Evolutionary conservation across 2,888 invertebrate genomes (phyloP), one percentile per base, ranked within the genome.

Genomic region (Oscheius sp.): DNA sequence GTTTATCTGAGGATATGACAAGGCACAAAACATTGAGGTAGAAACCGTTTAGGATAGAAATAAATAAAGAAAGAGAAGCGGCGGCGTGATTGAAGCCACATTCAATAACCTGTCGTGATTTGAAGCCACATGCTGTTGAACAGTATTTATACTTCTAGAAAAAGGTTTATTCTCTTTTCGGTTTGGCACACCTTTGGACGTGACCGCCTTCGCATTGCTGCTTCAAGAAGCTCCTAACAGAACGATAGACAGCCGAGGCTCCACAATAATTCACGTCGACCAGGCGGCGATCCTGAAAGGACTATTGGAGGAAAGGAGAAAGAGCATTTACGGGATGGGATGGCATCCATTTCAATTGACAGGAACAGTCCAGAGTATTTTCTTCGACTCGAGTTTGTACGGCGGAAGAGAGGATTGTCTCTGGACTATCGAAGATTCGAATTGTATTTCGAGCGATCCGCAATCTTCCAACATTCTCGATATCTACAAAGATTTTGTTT

Each of bases 291-390:
- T 69, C 69, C 69, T 69, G 37, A 27, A 68, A 50, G 17, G 8
- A 61, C 10, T 25, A 34, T 39, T 15, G 1, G 3, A 25, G n/a
- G 23, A 4, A 10, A 61, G 45, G 0, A 10, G 12, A 2, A 3
- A 12, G 27, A 25, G 15, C 42, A 17, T 45, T 65, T 53, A 65
- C 70, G 15, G 65, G 64, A 70, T 70, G 67, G 20, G 71, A 66
- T 2, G 70, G 74, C 74, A 78, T 78, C 78, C 78, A 78, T 42
- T 78, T 75, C 58, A 78, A 39, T 10, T 52, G 64, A 61, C 78
- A 78, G 37, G 45, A 53, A 45, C 78, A 78, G 20, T 74, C 72
- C 33, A 78, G 31, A 6, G 72, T 74, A 37, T 78, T 78, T 61
- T 76, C 75, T 50, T 78, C 78, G 20, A 78, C 65, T 52, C 73